A percentile compares a stretch with the other conserved stretches of the same genome.
These are phyloP conservation scores for Cheilosia pagana DNA, from an alignment of 2,888 invertebrate species.

Conservation along the genomic window DNA sequence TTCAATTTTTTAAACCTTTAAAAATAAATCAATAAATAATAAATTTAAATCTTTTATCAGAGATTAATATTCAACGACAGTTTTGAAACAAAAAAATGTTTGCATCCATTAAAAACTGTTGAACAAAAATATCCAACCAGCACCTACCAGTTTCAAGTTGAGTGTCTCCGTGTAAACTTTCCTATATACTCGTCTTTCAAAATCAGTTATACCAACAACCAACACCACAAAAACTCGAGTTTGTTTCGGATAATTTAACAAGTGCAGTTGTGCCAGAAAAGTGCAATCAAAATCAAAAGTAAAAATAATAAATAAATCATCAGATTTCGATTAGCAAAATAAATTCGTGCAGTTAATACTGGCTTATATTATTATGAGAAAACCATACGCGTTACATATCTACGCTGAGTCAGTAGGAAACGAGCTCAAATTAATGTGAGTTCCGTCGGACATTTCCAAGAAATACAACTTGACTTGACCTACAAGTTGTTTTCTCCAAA, in stretches of 20 bases:
- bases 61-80: too few relatives aligned
- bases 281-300: constrained; percentile 34
- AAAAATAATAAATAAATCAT: constrained; percentile 18
- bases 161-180: neutral
- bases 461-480: constrained; percentile 54
- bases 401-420: constrained; percentile 6
- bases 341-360: constrained; percentile 1
- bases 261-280: constrained; percentile 25
- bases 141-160: too few relatives aligned
- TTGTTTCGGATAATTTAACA: constrained; percentile 56
- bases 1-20: too few relatives aligned
- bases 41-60: too few relatives aligned
- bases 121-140: too few relatives aligned
- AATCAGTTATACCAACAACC: constrained; percentile 44
- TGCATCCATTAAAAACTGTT: too few relatives aligned
- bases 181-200: constrained; percentile 36
- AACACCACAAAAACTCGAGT: constrained; percentile 22
- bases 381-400: neutral
- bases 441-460: constrained; percentile 46
- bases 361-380: constrained; percentile 33
- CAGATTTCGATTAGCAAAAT: constrained; percentile 13
- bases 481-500: constrained; percentile 51
- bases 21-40: too few relatives aligned
- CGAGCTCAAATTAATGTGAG: constrained; percentile 22
- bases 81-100: too few relatives aligned